phyloP scores from a whole-genome alignment of 2,113 vertebrate species.

The Coracopsis vasa region DNA sequence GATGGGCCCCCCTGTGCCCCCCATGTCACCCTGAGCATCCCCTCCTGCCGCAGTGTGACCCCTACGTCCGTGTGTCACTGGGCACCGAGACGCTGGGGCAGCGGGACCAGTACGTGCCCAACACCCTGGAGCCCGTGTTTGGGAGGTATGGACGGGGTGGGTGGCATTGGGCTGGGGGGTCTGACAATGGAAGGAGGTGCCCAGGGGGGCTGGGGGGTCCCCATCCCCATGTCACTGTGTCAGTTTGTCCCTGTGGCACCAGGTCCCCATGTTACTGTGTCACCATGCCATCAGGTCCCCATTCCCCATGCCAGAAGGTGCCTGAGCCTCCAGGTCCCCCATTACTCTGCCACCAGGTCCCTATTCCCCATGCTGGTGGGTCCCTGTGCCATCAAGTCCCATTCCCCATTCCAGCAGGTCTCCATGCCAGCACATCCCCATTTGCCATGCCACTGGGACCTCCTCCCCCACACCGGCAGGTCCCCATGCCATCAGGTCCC shows the following conservation, averaged over 20 bases:
- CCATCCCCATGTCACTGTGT: background rate
- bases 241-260: background rate
- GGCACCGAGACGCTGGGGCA: conserved; percentile 59
- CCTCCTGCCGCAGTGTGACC: conserved; percentile 68
- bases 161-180: fast-evolving
- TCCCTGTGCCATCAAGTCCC: background rate
- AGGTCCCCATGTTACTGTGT: background rate
- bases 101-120: conserved; percentile 70
- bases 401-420: background rate
- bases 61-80: conserved; percentile 71
- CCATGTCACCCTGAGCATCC: background rate
- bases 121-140: conserved; percentile 77
- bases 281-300: background rate
- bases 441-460: background rate
- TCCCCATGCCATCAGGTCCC: fast-evolving
- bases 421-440: background rate
- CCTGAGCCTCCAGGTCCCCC: too few species aligned
- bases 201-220: too few species aligned
- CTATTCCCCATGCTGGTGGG: too few species aligned
- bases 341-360: background rate
- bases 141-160: conserved; percentile 46
- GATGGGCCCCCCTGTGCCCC: fast-evolving
- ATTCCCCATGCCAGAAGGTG: background rate
- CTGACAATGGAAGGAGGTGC: background rate
- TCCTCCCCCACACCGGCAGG: background rate